Evolutionary conservation across 2,888 invertebrate genomes (phyloP).

Genomic region (Eupeodes luniger): DNA sequence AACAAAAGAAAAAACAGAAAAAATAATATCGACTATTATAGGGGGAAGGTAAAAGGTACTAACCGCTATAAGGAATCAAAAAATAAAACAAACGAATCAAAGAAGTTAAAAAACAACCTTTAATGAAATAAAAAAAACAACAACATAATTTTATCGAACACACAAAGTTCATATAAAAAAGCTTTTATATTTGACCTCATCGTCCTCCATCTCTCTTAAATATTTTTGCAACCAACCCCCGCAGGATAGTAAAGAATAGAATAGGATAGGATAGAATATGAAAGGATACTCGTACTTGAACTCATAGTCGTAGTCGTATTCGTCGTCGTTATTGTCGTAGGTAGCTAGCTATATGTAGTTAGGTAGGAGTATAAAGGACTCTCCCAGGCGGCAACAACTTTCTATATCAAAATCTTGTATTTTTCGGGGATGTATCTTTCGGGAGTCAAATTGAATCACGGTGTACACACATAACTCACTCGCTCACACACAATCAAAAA

Average conservation of each 20-base stretch:
- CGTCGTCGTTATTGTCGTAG: neutral
- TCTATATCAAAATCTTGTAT: constrained; percentile 51
- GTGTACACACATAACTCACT: constrained; percentile 26
- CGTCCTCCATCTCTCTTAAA: constrained; percentile 19
- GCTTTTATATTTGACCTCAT: constrained; percentile 73
- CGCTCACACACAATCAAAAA: neutral
- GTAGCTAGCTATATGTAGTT: no score
- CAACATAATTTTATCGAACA: constrained; percentile 62
- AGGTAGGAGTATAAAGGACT: neutral
- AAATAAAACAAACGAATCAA: constrained; percentile 4
- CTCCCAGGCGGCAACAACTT: constrained; percentile 67
- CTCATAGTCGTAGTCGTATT: neutral
- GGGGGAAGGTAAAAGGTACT: neutral
- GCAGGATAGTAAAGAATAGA: neutral
- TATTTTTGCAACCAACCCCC: neutral
- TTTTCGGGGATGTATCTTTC: constrained; percentile 75
- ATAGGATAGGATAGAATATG: neutral
- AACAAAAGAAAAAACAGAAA: neutral
- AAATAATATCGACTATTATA: neutral
- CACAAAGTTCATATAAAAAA: constrained; percentile 69
- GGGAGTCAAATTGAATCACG: constrained; percentile 55
- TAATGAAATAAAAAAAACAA: constrained; percentile 52
- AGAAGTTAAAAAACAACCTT: constrained; percentile 13
- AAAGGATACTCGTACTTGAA: neutral
- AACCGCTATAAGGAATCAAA: constrained; percentile 20